Percentiles rank a stretch among this genome's conserved stretches.
These are phyloP conservation scores for Colaptes auratus DNA, from an alignment of 2,113 vertebrate genomes.

Conservation along the genomic window DNA sequence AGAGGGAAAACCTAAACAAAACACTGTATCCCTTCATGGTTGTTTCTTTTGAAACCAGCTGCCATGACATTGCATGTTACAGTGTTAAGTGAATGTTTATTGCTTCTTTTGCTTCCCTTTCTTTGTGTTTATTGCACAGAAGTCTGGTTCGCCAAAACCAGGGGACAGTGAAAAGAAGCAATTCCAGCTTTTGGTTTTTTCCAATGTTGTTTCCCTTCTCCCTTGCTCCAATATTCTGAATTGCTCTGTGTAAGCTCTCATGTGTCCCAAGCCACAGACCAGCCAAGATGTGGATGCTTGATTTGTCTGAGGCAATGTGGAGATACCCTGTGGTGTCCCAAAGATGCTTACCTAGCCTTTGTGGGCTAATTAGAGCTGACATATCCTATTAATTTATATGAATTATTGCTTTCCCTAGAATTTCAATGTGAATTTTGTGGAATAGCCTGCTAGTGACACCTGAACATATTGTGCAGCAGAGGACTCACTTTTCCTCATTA, in stretches of 20 bases:
- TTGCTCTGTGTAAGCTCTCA: not conserved
- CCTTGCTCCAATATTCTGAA: not conserved
- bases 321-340: not conserved
- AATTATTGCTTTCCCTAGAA: not conserved
- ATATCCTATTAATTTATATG: not conserved
- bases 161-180: not conserved
- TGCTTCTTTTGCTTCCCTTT: not conserved
- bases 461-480: not conserved
- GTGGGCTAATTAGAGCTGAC: not conserved
- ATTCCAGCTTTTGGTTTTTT: not conserved
- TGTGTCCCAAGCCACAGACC: not conserved
- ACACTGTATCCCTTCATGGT: no score
- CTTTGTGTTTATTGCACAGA: not conserved
- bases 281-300: not conserved
- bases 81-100: not conserved
- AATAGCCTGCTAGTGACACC: not conserved
- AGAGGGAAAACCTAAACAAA: not conserved
- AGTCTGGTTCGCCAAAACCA: not conserved
- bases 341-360: not conserved
- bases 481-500: not conserved
- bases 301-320: not conserved
- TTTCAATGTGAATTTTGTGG: not conserved
- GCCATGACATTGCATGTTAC: not conserved
- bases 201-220: not conserved
- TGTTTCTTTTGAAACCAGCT: not conserved